Evolutionary conservation across 2,888 invertebrate genomes (phyloP).

Genomic region (Linnaemya tessellans): DNA sequence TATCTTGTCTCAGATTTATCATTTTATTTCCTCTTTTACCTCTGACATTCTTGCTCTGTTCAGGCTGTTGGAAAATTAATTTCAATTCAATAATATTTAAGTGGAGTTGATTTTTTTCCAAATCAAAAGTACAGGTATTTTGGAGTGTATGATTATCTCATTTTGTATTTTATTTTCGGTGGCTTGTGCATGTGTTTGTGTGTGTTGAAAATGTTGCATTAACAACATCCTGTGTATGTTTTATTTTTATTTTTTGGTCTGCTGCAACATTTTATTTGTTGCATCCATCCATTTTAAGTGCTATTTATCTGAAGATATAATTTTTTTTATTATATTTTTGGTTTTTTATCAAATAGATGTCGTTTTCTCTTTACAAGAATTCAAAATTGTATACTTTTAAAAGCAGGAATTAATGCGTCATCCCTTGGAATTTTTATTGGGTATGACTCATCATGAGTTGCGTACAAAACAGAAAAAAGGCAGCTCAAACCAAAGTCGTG

Average conservation of each 20-base stretch:
- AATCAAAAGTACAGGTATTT: slow-evolving; percentile 34
- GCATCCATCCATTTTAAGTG: slow-evolving; percentile 65
- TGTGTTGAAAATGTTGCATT: slow-evolving; percentile 64
- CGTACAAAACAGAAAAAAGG: neutral
- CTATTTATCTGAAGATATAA: slow-evolving; percentile 60
- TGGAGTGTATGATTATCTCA: slow-evolving; percentile 62
- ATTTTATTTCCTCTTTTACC: slow-evolving; percentile 61
- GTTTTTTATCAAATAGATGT: slow-evolving; percentile 62
- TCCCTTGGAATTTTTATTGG: slow-evolving; percentile 24
- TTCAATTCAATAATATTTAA: slow-evolving; percentile 56
- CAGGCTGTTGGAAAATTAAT: slow-evolving; percentile 51
- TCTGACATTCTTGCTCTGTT: slow-evolving; percentile 19
- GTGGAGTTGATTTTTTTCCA: slow-evolving; percentile 15
- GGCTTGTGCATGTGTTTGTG: slow-evolving; percentile 6
- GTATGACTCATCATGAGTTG: slow-evolving; percentile 52
- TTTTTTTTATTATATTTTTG: slow-evolving; percentile 6
- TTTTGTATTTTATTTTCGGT: too few species aligned
- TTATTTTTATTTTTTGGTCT: neutral
- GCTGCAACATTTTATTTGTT: too few species aligned
- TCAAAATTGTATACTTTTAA: too few species aligned
- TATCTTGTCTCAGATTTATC: slow-evolving; percentile 71
- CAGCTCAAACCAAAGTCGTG: neutral
- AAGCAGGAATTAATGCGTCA: slow-evolving; percentile 70
- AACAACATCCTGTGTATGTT: slow-evolving; percentile 63
- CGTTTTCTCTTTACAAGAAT: slow-evolving; percentile 51